Percentiles rank a stretch among this genome's conserved stretches.
Evolutionary conservation across 2,797 vertebrate genomes (phyloP).

Genomic region (Orestias chungarensis): DNA sequence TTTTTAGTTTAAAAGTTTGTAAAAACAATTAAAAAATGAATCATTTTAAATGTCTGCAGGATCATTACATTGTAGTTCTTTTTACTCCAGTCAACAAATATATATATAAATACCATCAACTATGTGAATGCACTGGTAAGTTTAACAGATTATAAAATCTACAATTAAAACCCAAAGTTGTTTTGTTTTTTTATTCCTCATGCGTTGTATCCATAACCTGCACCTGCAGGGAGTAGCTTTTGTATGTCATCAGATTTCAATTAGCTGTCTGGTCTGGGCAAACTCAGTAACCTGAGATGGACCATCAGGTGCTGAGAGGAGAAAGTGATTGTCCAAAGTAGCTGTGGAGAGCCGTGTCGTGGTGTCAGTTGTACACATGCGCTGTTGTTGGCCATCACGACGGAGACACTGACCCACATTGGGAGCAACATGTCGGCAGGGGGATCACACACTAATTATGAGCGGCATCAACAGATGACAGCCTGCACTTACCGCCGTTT

Average conservation of each 20-base stretch:
- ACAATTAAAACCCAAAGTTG: neutral
- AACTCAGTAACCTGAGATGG: slow-evolving; percentile 55
- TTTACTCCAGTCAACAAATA: neutral
- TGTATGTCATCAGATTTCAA: slow-evolving; percentile 52
- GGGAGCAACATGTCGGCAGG: slow-evolving; percentile 22
- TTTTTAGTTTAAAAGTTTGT: neutral
- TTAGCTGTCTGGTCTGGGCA: slow-evolving; percentile 20
- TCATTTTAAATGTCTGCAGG: neutral
- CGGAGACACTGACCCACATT: slow-evolving; percentile 42
- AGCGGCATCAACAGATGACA: slow-evolving; percentile 43
- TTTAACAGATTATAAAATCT: neutral
- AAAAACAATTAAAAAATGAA: neutral
- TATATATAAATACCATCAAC: neutral
- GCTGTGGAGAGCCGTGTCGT: slow-evolving; percentile 33
- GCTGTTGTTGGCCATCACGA: slow-evolving; percentile 43
- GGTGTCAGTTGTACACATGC: slow-evolving; percentile 38
- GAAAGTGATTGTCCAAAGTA: slow-evolving; percentile 57
- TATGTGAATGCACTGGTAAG: neutral
- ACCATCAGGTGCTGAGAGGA: slow-evolving; percentile 49
- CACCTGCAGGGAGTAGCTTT: neutral
- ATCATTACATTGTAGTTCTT: neutral
- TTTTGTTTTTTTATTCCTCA: neutral
- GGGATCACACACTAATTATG: slow-evolving; percentile 61
- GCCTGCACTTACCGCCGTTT: slow-evolving; percentile 42
- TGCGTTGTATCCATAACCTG: neutral